phyloP scores from a whole-genome alignment of 1,140 invertebrate species.

The Cardiocondyla obscurior region DNA sequence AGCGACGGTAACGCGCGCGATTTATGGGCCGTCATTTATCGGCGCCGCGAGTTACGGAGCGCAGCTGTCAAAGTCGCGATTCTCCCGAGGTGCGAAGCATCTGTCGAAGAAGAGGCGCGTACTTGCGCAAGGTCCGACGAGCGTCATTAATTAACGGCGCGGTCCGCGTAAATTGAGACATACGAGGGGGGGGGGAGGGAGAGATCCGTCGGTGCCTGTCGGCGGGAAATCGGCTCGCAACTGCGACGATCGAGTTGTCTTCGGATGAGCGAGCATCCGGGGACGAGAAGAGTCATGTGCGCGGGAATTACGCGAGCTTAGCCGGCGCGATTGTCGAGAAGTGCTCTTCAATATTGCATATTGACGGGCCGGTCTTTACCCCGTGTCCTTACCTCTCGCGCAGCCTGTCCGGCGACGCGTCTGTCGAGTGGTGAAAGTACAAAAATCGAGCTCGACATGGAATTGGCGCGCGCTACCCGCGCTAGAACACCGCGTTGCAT shows the following conservation, averaged over 20 bases:
- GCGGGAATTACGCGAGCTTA: slow-evolving; percentile 17
- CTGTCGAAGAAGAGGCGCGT: slow-evolving; percentile 34
- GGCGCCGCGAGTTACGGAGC: slow-evolving; percentile 43
- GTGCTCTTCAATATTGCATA: slow-evolving; percentile 33
- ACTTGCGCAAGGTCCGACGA: slow-evolving; percentile 44
- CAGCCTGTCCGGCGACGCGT: background rate
- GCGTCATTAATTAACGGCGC: slow-evolving; percentile 54
- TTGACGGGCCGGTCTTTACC: background rate
- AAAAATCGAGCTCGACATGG: slow-evolving; percentile 11
- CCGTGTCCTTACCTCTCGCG: background rate
- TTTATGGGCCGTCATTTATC: slow-evolving; percentile 52
- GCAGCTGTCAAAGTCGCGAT: slow-evolving; percentile 48
- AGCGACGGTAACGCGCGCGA: slow-evolving; percentile 47
- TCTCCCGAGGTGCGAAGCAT: slow-evolving; percentile 16
- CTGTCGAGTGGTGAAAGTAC: slow-evolving; percentile 34
- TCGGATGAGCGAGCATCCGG: slow-evolving; percentile 2
- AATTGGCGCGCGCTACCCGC: background rate
- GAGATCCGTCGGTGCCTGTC: slow-evolving; percentile 50
- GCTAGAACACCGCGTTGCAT: background rate
- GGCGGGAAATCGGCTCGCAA: background rate
- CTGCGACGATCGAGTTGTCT: too few species aligned
- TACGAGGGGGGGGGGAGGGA: background rate
- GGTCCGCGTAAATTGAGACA: slow-evolving; percentile 44
- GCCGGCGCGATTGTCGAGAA: slow-evolving; percentile 20
- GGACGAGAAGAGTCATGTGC: too few species aligned